Conservation (phyloP, 2,888 invertebrate species). For the Alitta virens region DNA sequence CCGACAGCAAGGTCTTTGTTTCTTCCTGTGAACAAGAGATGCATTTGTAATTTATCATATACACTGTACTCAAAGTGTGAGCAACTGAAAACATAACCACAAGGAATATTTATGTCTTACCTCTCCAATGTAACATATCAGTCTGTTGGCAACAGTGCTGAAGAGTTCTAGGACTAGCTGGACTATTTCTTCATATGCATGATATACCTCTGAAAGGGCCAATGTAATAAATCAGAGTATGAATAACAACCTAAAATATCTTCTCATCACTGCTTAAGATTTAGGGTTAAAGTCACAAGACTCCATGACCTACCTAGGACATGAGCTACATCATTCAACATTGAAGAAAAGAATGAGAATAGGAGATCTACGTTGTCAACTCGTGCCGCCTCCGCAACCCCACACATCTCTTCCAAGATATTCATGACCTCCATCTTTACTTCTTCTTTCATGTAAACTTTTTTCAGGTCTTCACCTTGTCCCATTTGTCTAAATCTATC, state of each 20-base stretch:
- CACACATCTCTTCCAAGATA: slow-evolving; percentile 70
- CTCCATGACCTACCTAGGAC: slow-evolving; percentile 63
- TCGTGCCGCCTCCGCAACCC: slow-evolving; percentile 48
- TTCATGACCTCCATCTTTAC: slow-evolving; percentile 71
- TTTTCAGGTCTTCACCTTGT: slow-evolving; percentile 61
- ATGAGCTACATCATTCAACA: slow-evolving; percentile 69
- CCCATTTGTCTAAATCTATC: slow-evolving; percentile 63
- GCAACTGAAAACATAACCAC: no score
- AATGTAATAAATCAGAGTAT: not conserved
- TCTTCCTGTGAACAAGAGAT: slow-evolving; percentile 17
- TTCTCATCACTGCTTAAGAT: no score
- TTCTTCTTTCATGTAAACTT: slow-evolving; percentile 64
- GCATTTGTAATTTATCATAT: not conserved
- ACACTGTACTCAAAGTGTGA: no score
- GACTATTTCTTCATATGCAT: slow-evolving; percentile 77
- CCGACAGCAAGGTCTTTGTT: slow-evolving; percentile 68
- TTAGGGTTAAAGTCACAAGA: no score
- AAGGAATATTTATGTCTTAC: no score
- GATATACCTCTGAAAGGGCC: slow-evolving; percentile 64
- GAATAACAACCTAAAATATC: no score
- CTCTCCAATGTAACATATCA: slow-evolving; percentile 66
- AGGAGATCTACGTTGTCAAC: slow-evolving; percentile 51
- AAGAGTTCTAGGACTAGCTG: slow-evolving; percentile 70
- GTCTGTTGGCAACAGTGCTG: slow-evolving; percentile 70
- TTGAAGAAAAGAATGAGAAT: slow-evolving; percentile 66